Evolutionary conservation across 2,113 vertebrate genomes (phyloP).

Genomic region (Carlito syrichta): DNA sequence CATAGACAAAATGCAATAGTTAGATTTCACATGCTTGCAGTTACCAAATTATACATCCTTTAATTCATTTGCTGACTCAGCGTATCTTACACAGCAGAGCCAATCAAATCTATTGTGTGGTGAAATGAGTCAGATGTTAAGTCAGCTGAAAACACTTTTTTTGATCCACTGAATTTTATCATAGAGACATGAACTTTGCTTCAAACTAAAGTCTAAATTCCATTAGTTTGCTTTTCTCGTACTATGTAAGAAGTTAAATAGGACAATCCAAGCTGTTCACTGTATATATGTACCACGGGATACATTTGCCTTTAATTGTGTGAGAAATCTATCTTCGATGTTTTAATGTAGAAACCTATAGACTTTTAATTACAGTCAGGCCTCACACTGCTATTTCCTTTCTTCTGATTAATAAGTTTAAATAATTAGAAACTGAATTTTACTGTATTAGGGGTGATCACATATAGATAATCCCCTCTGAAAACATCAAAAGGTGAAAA

Average conservation of each 20-base stretch:
- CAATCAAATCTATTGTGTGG: not conserved
- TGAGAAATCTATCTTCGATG: not conserved
- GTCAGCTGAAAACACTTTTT: not conserved
- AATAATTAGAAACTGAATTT: not conserved
- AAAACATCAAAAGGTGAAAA: not conserved
- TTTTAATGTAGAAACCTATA: not conserved
- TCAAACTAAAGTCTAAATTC: slow-evolving; percentile 18
- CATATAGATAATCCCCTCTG: not conserved
- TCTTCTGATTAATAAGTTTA: not conserved
- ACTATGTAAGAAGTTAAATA: not conserved
- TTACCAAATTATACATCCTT: not conserved
- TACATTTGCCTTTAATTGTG: not conserved
- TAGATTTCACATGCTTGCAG: not conserved
- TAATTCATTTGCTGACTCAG: not conserved
- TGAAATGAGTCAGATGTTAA: not conserved
- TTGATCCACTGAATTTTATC: not conserved
- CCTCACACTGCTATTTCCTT: not conserved
- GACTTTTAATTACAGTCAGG: not conserved
- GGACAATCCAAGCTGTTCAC: not conserved
- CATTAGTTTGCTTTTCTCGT: not conserved
- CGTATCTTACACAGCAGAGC: not conserved
- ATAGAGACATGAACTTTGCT: not conserved
- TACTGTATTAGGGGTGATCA: not conserved
- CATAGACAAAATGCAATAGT: not conserved
- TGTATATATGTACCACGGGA: not conserved